These are phyloP conservation scores for Graphium colonna DNA, from an alignment of 2,888 invertebrate species.

Conservation along the genomic window DNA sequence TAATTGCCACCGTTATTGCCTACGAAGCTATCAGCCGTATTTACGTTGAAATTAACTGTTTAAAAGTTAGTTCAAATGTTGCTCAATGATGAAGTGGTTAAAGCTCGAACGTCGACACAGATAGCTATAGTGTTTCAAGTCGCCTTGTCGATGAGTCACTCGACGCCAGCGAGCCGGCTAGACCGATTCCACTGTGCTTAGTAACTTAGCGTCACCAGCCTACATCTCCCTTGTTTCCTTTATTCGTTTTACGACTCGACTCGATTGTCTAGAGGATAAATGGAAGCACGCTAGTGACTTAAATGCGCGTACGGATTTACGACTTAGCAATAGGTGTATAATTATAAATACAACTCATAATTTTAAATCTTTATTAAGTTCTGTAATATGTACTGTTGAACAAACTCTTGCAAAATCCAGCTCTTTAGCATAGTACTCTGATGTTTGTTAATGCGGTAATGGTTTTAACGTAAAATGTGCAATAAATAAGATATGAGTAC, in stretches of 20 bases:
- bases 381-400: no score
- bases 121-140: constrained; percentile 29
- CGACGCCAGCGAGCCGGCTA: constrained; percentile 50
- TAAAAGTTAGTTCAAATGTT: neutral
- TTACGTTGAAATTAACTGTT: neutral
- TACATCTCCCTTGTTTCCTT: constrained; percentile 23
- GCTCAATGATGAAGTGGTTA: constrained; percentile 6
- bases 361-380: neutral
- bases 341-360: neutral
- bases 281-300: neutral
- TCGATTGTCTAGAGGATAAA: constrained; percentile 12
- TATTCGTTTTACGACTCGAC: constrained; percentile 27
- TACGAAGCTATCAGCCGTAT: neutral
- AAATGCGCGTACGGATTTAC: constrained; percentile 1
- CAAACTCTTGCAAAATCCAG: no score
- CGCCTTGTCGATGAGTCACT: constrained; percentile 58
- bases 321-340: neutral
- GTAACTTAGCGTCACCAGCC: constrained; percentile 29
- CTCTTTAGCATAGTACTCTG: no score
- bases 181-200: constrained; percentile 36
- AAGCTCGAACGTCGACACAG: constrained; percentile 18
- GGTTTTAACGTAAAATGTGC: no score
- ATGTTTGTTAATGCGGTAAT: no score
- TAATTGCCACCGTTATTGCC: neutral
- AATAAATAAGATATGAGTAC: no score